Conservation (phyloP, 2,888 invertebrate genomes). For the Diarsia brunnea region DNA sequence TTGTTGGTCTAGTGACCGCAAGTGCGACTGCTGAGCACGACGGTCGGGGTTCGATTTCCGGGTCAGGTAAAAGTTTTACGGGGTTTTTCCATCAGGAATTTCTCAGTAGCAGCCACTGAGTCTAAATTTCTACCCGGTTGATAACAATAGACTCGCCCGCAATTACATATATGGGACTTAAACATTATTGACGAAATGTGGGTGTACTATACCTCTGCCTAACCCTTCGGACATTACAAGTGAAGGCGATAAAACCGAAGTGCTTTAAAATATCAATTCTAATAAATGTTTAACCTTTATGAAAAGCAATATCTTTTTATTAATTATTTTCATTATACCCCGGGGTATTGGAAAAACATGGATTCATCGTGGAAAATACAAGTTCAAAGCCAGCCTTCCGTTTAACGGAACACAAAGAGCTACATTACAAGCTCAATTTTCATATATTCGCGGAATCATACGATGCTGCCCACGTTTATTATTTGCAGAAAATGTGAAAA, state of each 20-base stretch:
- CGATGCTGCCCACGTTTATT: neutral
- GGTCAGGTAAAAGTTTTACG: too few species aligned
- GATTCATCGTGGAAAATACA: too few species aligned
- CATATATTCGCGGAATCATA: neutral
- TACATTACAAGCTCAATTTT: neutral
- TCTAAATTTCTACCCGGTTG: too few species aligned
- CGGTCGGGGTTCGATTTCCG: too few species aligned
- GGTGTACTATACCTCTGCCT: too few species aligned
- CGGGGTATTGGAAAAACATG: neutral
- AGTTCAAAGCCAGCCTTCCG: neutral
- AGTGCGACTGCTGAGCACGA: too few species aligned
- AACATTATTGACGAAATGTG: too few species aligned
- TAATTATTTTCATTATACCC: neutral
- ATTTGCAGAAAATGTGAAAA: neutral
- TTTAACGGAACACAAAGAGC: neutral
- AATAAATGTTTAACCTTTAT: neutral
- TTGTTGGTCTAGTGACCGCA: too few species aligned
- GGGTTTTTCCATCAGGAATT: too few species aligned
- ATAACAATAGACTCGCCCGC: too few species aligned
- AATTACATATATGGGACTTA: too few species aligned
- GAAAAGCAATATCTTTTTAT: neutral
- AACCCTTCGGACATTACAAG: neutral
- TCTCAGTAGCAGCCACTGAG: too few species aligned
- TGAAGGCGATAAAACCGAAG: neutral
- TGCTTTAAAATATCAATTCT: neutral